phyloP scores from a whole-genome alignment of 1,140 invertebrate species.

The Caenorhabditis briggsae region DNA sequence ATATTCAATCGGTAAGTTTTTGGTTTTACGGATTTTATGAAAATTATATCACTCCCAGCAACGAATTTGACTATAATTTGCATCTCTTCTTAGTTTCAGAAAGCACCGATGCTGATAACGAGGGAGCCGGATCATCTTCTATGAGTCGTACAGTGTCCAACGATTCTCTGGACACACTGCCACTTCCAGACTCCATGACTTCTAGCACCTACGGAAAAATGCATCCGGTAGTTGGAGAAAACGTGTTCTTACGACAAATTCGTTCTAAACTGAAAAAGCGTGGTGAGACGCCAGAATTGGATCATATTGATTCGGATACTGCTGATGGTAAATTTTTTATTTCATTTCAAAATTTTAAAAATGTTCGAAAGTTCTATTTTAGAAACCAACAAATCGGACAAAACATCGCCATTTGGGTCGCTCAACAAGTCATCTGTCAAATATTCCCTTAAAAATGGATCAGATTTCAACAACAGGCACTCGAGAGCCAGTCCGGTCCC shows the following conservation, averaged over 20 bases:
- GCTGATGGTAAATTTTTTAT: conserved; percentile 1
- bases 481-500: conserved; percentile 32
- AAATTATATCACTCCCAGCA: too few relatives aligned
- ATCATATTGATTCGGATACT: conserved; percentile 52
- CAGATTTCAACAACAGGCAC: background rate
- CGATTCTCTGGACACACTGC: conserved; percentile 71
- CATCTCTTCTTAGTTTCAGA: background rate
- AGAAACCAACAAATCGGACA: conserved; percentile 15
- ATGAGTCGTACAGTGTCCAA: conserved; percentile 63
- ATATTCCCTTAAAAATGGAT: conserved; percentile 8
- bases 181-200: conserved; percentile 47
- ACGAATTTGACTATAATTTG: too few relatives aligned
- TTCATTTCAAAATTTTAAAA: background rate
- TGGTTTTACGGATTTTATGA: too few relatives aligned
- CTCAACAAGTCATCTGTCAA: background rate
- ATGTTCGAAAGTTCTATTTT: background rate
- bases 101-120: conserved; percentile 37
- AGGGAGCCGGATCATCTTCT: conserved; percentile 44
- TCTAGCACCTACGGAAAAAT: conserved; percentile 21
- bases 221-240: background rate
- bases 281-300: conserved; percentile 37
- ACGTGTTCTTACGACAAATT: conserved; percentile 32
- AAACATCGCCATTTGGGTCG: conserved; percentile 23
- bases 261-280: conserved; percentile 61
- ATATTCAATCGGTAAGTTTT: too few relatives aligned